Percentiles rank a stretch among this genome's conserved stretches.
Conservation (phyloP, 2,113 vertebrate genomes). For the Telmatochromis sp. region DNA sequence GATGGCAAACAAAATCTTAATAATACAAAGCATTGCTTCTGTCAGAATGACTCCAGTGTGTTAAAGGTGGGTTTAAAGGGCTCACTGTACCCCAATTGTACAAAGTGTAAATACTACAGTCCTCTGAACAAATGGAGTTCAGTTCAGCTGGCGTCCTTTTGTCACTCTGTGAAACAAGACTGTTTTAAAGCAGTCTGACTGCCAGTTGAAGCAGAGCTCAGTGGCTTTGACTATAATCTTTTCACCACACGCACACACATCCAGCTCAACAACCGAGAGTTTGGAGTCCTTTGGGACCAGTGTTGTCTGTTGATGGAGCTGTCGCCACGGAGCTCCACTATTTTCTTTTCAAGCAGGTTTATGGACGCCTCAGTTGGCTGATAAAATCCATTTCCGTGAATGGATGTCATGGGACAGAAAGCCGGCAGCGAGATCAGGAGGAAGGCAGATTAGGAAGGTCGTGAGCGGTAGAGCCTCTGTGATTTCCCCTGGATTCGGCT, state of each 20-base stretch:
- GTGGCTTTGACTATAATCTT: constrained; percentile 33
- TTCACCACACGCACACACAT: background rate
- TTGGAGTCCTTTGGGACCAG: background rate
- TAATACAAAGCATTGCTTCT: background rate
- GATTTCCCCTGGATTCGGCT: constrained; percentile 9
- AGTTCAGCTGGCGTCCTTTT: constrained; percentile 9
- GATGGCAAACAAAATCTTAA: background rate
- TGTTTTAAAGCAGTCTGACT: constrained; percentile 9
- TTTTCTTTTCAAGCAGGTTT: constrained; percentile 25
- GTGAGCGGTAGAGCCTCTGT: background rate
- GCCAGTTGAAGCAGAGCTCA: background rate
- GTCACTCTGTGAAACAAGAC: constrained; percentile 15
- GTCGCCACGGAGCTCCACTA: background rate
- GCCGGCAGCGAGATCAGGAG: background rate
- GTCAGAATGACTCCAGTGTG: background rate
- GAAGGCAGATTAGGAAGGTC: background rate
- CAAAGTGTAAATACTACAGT: background rate
- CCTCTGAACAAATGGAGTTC: constrained; percentile 12
- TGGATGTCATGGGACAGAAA: constrained; percentile 17
- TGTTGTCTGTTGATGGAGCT: constrained; percentile 34
- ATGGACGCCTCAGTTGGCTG: constrained; percentile 21
- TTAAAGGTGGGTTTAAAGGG: background rate
- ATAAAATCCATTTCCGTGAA: constrained; percentile 28
- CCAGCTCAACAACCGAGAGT: background rate
- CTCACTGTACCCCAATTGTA: background rate